Evolutionary conservation across 2,113 vertebrate species (phyloP).

Genomic region (Brachyistius frenatus): DNA sequence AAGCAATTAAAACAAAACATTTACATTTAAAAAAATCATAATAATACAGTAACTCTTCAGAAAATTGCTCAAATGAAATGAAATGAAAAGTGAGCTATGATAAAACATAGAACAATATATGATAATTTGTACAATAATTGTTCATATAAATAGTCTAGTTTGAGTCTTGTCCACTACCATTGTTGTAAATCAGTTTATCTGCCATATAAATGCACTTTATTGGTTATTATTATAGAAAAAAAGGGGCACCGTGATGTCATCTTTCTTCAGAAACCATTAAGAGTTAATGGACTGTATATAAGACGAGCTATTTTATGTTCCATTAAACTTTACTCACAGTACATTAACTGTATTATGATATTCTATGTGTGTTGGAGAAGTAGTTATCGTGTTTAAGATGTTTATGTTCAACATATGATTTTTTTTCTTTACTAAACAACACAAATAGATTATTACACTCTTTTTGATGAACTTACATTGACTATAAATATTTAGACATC

Average conservation of each 20-base stretch:
- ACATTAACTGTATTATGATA: neutral
- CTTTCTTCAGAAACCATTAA: neutral
- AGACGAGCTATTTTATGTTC: no score
- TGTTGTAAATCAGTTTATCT: no score
- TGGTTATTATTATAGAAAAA: neutral
- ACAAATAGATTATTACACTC: neutral
- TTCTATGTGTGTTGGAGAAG: neutral
- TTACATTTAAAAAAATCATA: neutral
- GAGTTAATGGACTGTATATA: no score
- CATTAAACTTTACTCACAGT: neutral
- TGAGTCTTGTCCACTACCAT: no score
- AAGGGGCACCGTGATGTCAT: neutral
- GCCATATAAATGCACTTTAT: no score
- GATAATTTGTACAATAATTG: no score
- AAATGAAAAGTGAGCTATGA: no score
- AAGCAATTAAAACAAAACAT: neutral
- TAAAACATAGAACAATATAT: neutral
- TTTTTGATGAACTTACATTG: neutral
- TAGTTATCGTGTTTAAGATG: neutral
- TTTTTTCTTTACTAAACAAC: neutral
- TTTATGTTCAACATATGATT: neutral
- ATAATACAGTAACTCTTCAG: neutral
- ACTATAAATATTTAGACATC: neutral
- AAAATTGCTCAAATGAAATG: no score
- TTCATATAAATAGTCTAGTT: no score